Evolutionary conservation across 2,888 invertebrate species (phyloP), one percentile per base, ranked within the genome.

Genomic region (Lepidonotus clava): DNA sequence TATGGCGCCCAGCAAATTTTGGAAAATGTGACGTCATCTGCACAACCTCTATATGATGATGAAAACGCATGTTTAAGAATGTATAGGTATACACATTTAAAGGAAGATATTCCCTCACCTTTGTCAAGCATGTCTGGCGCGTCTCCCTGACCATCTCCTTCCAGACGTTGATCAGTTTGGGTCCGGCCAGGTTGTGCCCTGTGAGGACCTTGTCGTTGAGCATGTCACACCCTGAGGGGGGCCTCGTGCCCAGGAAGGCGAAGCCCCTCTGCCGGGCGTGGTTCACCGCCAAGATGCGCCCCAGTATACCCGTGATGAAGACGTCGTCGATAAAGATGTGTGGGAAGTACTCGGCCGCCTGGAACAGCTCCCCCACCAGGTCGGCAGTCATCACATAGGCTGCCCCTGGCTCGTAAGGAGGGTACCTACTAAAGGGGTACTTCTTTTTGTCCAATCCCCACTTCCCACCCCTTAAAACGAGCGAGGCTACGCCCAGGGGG

Each of bases 261-360:
- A 90, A 90, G 14, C 89, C 89, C n/a, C 14, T n/a, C 34, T 89
- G 88, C 18, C 61, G 41, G 14, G 87, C 46, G 71, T 90, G 89
- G 28, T 80, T 85, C 4, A 88, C 88, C 28, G 86, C 86, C 36
- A 90, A 67, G 6, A 88, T 88, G 51, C 84, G 46, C 0, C 88
- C 90, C 6, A 90, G 67, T 18, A 90, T 90, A 14, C 90, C 90
- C 32, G 90, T 90, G 32, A 90, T 87, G 83, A 88, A 90, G 18
- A 90, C 90, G 76, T 90, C 90, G 53, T 90, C 90, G n/a, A 89
- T 90, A 56, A 87, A 88, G 28, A 90, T 88, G 32, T 80, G 84
- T 2, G 88, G 89, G 28, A 90, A 88, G 80, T 89, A 89, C 34
- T 89, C 88, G 0, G 90, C 83, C 5, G 87, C 41, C 28, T 88